A percentile compares a stretch with the other conserved stretches of the same genome.
Evolutionary conservation across 1,140 invertebrate genomes (phyloP).

Genomic region (Anoplophora glabripennis): DNA sequence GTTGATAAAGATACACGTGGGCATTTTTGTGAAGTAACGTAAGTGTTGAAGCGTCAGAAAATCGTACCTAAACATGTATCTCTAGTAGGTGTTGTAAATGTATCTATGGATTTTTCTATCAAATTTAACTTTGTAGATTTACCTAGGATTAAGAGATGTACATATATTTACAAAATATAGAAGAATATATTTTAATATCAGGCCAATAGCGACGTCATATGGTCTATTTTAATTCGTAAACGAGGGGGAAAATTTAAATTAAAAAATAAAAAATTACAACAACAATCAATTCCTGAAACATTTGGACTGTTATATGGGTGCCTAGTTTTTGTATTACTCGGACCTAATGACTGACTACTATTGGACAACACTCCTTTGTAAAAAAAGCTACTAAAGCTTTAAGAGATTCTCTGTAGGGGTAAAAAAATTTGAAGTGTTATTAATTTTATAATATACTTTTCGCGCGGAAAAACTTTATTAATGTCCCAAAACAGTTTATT

Average conservation of each 20-base stretch:
- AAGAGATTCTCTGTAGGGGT: no score
- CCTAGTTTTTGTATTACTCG: constrained; percentile 34
- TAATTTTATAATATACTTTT: not conserved
- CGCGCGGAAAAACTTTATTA: no score
- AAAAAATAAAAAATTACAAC: constrained; percentile 27
- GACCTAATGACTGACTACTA: constrained; percentile 36
- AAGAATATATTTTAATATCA: constrained; percentile 39
- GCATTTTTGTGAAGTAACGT: not conserved
- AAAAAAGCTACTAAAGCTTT: constrained; percentile 5
- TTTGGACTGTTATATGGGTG: constrained; percentile 45
- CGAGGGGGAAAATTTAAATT: no score
- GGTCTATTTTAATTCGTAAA: constrained; percentile 24
- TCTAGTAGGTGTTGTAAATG: not conserved
- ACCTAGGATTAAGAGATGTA: not conserved
- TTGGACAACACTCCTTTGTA: constrained; percentile 30
- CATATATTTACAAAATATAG: constrained; percentile 19
- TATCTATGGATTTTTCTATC: constrained; percentile 22
- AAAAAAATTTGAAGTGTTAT: no score
- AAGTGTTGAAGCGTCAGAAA: constrained; percentile 5
- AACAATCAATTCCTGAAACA: constrained; percentile 40
- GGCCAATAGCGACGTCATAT: constrained; percentile 37
- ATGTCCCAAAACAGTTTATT: no score
- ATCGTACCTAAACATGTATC: constrained; percentile 6
- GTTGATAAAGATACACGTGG: no score
- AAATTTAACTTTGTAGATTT: constrained; percentile 5